Evolutionary conservation across 2,797 vertebrate genomes (phyloP), one percentile per base, ranked within the genome.

Genomic region (Acrossocheilus wenchowensis): DNA sequence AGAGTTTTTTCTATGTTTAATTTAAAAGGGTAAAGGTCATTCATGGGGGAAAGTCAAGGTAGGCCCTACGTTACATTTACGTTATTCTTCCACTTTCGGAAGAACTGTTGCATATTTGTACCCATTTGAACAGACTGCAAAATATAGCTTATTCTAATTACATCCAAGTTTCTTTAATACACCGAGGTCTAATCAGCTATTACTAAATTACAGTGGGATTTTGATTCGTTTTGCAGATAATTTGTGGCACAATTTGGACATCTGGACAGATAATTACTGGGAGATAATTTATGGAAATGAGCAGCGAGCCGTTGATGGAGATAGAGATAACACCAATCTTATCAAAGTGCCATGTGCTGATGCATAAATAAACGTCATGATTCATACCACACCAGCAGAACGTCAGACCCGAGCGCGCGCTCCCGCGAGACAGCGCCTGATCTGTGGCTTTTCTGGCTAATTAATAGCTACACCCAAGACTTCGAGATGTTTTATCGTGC

Each of bases 251-350:
- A 94, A 94, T 96, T 95, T 50, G 95, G 97, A 97, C 98, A 98
- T 97, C 97, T 98, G 98, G 97, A 94, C 95, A 91, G 93, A 97
- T 96, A 96, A 98, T 97, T 95, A 95, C 94, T 93, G 93, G 94
- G 94, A 96, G 95, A 96, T 96, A 96, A 96, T 97, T 96, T 97
- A 97, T 97, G 97, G 96, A 97, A 97, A 98, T 97, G 95, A 97
- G 95, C 92, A 93, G 94, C 91, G 94, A 93, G 94, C 94, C 92
- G 89, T 39, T 90, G 92, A 91, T 93, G 89, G 91, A 90, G 90
- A 93, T 90, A 89, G 85, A 91, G 93, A 95, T 92, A 92, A 90
- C 89, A 89, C 69, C 84, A 82, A 89, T 89, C 86, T 86, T 84
- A 87, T 94, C 91, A 90, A 82, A 89, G 90, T 90, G 92, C 90